Percentiles rank a stretch among this genome's conserved stretches.
Conservation (phyloP, 2,113 vertebrate genomes). For the Prochilodus magdalenae region DNA sequence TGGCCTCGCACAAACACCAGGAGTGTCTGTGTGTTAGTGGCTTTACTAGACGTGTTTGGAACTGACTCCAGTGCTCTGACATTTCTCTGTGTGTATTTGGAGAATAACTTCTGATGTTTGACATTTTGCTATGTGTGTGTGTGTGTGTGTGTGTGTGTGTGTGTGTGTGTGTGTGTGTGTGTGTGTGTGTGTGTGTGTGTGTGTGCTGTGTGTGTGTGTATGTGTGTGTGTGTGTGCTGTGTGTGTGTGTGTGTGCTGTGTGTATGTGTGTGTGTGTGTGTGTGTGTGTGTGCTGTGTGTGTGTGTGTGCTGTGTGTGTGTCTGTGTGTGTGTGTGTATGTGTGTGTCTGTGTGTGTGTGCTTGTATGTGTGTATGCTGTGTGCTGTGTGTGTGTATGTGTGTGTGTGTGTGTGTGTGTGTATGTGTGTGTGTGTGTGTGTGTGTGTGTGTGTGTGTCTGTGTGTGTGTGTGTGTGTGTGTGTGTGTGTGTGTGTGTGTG, state of each 20-base stretch:
- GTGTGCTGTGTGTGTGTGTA: too few species aligned
- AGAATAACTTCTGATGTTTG: background rate
- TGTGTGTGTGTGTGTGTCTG: background rate
- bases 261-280: slow-evolving; percentile 78
- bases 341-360: slow-evolving; percentile 92
- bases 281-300: slow-evolving; percentile 80
- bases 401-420: slow-evolving; percentile 89
- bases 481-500: slow-evolving; percentile 28
- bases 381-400: slow-evolving; percentile 41
- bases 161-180: slow-evolving; percentile 30
- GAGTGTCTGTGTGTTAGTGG: background rate
- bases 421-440: slow-evolving; percentile 17
- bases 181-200: slow-evolving; percentile 28
- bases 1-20: background rate
- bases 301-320: too few species aligned
- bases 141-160: slow-evolving; percentile 3
- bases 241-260: slow-evolving; percentile 86
- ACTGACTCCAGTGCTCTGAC: background rate
- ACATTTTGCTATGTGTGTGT: background rate
- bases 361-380: too few species aligned
- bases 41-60: background rate
- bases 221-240: slow-evolving; percentile 72
- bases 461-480: slow-evolving; percentile 3
- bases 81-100: background rate
- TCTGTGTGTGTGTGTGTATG: slow-evolving; percentile 62